These are phyloP conservation scores for Diplodus puntazzo DNA, from an alignment of 2,797 vertebrate genomes.

Conservation along the genomic window DNA sequence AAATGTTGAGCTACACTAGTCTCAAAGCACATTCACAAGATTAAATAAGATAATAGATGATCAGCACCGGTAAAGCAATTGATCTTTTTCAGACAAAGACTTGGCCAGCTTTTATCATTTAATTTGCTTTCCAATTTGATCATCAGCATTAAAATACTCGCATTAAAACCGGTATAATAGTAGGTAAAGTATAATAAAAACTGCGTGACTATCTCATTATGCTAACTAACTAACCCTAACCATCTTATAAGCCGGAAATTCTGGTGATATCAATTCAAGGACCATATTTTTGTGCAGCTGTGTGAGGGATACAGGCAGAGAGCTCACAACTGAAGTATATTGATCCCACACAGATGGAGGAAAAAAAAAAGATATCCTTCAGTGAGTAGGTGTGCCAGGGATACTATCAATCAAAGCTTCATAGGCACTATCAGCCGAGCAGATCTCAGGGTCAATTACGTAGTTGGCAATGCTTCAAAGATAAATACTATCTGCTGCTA, in stretches of 20 bases:
- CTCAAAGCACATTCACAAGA: neutral
- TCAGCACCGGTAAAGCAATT: neutral
- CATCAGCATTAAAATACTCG: neutral
- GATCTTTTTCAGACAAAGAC: no score
- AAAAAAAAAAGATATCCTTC: slow-evolving; percentile 20
- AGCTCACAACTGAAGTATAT: neutral
- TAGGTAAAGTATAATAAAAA: neutral
- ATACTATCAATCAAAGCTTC: slow-evolving; percentile 44
- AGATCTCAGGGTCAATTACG: slow-evolving; percentile 40
- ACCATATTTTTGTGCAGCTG: neutral
- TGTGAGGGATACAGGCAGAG: neutral
- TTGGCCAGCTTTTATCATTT: no score
- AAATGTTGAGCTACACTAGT: neutral
- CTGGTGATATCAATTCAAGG: neutral
- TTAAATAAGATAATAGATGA: neutral
- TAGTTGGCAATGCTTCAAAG: slow-evolving; percentile 33
- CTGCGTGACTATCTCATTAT: neutral
- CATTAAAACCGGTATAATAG: no score
- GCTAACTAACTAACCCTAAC: neutral
- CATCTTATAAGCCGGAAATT: neutral
- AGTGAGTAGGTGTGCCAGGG: slow-evolving; percentile 6
- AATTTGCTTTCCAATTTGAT: neutral
- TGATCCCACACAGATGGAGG: slow-evolving; percentile 11
- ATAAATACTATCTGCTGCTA: slow-evolving; percentile 37
- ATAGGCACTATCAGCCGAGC: slow-evolving; percentile 3